Evolutionary conservation across 2,113 vertebrate genomes (phyloP), one percentile per base, ranked within the genome.

Genomic region (Aptenodytes forsteri): DNA sequence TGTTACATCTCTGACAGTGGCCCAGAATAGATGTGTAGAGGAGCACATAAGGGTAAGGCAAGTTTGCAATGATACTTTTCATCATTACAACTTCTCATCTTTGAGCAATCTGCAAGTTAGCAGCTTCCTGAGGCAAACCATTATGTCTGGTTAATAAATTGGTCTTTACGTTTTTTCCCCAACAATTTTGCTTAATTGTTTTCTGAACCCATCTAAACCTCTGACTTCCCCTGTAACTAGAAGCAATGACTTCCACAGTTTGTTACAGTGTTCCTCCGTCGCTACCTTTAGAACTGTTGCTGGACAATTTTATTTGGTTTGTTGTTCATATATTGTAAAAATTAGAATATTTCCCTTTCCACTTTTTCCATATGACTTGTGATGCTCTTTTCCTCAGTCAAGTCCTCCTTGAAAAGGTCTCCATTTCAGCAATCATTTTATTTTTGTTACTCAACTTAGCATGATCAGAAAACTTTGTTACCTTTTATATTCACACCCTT

Each of bases 151-250:
- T 38, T 71, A 59, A 71, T 21, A 25, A 73, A 66, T 29, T 38
- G 9, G 3, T 58, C 16, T 73, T 54, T 32, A 44, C 0, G 0
- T 6, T 10, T 25, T 86, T 86, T 38, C 25, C 29, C 30, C 46
- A 55, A 65, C 5, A 23, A 50, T 64, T 93, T 54, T 71, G 12
- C 13, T 52, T 56, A 46, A 38, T 67, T 71, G 9, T 55, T 89
- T 94, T 76, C 65, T 79, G 42, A 89, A 38, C 10, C n/a, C 16
- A 26, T 42, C 21, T 56, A 14, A 78, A 78, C 14, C 6, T 78
- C 29, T 84, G 29, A 10, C 42, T 71, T 87, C 42, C 70, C 42
- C 32, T 34, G 9, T 54, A 78, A 67, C 16, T 34, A 61, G 71
- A 66, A 87, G 21, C 9, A 61, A 16, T 55, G 6, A 78, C 69